Base-by-base conservation (phyloP, 2,888 invertebrate species). In the Lasioglossum morio region DNA sequence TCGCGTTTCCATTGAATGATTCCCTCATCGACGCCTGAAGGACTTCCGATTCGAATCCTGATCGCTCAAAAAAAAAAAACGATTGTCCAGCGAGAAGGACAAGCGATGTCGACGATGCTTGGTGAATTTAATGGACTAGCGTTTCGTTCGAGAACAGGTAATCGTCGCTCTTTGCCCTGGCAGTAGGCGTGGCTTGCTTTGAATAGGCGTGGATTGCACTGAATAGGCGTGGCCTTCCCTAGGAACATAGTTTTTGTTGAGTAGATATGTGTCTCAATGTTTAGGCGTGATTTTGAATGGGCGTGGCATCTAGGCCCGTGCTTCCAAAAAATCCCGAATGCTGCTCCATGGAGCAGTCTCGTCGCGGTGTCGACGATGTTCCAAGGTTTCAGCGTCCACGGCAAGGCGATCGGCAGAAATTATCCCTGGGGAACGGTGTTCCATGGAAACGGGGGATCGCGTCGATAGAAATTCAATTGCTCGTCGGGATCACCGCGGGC, bases 391-490 rank as follows among this genome's bases (percentile, higher is more conserved):
- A 27, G 27, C 14, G 60, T 48, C 37, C 40, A 46, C 16, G 46
- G 23, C 27, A 37, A 19, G 4, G 46, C 23, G 72, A 48, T 43
- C 5, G 75, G 12, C n/a, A 8, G 63, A 72, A 72, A 66, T 77
- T 43, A 72, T 19, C 53, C 23, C 76, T 4, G 72, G 43, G 46
- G 16, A 57, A 34, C 37, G 12, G 37, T 23, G 34, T 66, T 30
- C 5, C 16, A 16, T 63, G 37, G 40, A 23, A 48, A 27, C 37
- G 53, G 63, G 12, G 19, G 66, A 53, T 48, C 85, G 23, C 43
- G 16, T 23, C 70, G 37, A 78, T 80, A 81, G 88, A 81, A 84
- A 89, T 90, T 82, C 81, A 88, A 90, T 89, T 80, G 88, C 79
- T 74, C 46, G 78, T 75, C 57, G 70, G 79, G 86, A 90, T 88